Evolutionary conservation across 2,797 vertebrate genomes (phyloP).

Genomic region (Clamator glandarius): DNA sequence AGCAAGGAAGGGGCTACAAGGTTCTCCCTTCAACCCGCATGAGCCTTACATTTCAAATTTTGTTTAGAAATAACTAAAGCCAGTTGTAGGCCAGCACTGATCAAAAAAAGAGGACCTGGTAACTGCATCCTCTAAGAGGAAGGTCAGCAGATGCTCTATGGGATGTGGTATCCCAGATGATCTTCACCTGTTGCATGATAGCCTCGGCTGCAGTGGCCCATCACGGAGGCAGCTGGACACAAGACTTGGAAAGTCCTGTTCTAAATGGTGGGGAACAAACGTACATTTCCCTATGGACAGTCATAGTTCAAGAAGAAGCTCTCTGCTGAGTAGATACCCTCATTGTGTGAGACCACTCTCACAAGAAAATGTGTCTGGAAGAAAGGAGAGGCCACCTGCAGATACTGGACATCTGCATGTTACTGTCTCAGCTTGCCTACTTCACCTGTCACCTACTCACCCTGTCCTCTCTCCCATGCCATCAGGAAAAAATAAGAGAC

Average conservation of each 20-base stretch:
- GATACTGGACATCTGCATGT: neutral
- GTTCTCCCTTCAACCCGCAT: neutral
- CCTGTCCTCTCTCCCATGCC: neutral
- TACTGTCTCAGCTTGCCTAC: neutral
- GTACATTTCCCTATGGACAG: neutral
- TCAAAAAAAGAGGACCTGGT: neutral
- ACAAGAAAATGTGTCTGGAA: neutral
- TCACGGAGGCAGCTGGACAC: neutral
- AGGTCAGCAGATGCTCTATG: neutral
- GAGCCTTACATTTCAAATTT: neutral
- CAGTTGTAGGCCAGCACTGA: neutral
- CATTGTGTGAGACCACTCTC: neutral
- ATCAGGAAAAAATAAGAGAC: neutral
- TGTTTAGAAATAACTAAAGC: neutral
- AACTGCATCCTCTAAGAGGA: neutral
- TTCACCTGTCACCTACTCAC: neutral
- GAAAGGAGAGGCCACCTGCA: neutral
- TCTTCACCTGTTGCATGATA: neutral
- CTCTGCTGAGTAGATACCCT: neutral
- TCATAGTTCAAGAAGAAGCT: neutral
- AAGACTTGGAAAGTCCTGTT: neutral
- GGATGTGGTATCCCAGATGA: neutral
- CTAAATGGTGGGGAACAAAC: neutral
- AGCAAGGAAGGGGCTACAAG: neutral
- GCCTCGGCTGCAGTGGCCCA: rapidly evolving